Evolutionary conservation across 2,113 vertebrate genomes (phyloP).

Genomic region (Chloropsis hardwickii): DNA sequence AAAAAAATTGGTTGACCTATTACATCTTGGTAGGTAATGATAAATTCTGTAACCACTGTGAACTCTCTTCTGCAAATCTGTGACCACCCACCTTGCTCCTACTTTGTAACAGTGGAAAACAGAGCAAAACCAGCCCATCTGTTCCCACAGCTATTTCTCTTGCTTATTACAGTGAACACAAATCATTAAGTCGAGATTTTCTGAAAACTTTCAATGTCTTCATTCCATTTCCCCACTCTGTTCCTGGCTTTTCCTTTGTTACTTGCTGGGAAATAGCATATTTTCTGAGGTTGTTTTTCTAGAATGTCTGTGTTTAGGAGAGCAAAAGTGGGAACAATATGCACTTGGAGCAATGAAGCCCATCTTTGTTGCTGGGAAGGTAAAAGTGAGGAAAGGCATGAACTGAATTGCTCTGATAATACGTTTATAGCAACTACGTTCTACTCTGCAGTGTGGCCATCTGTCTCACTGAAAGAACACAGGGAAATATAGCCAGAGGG

Average conservation of each 20-base stretch:
- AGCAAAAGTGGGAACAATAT: background rate
- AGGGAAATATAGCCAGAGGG: background rate
- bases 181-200: background rate
- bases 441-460: background rate
- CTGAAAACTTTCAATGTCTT: background rate
- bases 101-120: background rate
- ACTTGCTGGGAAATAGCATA: background rate
- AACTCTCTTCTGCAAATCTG: background rate
- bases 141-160: background rate
- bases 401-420: background rate
- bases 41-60: background rate
- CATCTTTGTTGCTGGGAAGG: background rate
- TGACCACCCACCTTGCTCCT: background rate
- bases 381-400: background rate
- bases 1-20: background rate
- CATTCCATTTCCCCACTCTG: rapidly evolving
- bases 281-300: background rate
- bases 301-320: background rate
- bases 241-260: background rate
- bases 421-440: rapidly evolving
- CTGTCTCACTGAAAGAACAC: background rate
- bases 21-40: rapidly evolving
- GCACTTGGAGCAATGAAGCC: background rate
- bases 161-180: background rate
- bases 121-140: background rate